Evolutionary conservation across 2,888 invertebrate genomes (phyloP).

Genomic region (Cheilosia vulpina): DNA sequence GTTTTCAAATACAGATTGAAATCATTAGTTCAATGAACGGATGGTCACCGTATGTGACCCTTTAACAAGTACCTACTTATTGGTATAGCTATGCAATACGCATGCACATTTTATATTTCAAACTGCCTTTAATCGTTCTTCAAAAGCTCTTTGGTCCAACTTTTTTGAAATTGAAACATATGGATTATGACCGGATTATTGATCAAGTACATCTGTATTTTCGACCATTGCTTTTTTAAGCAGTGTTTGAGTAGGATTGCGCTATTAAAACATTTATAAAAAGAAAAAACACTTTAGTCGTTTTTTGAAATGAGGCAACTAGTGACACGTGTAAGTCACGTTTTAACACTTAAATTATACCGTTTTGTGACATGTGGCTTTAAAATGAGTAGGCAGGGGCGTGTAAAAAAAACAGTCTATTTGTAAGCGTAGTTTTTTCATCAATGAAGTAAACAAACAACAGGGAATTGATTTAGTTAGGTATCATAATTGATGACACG

Average conservation of each 20-base stretch:
- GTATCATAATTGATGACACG: not conserved
- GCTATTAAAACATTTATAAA: not conserved
- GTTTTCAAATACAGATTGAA: too few species aligned
- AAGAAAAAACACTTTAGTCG: not conserved
- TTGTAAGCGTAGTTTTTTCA: not conserved
- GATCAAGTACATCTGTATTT: not conserved
- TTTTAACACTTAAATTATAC: not conserved
- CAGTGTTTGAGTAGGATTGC: not conserved
- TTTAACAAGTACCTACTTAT: too few species aligned
- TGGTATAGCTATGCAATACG: too few species aligned
- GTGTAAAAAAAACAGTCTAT: not conserved
- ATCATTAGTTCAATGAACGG: too few species aligned
- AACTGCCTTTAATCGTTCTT: too few species aligned
- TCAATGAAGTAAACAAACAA: slow-evolving; percentile 1
- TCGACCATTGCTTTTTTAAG: not conserved
- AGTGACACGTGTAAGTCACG: not conserved
- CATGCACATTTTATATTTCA: too few species aligned
- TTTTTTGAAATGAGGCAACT: not conserved
- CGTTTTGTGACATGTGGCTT: slow-evolving; percentile 1
- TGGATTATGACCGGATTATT: too few species aligned
- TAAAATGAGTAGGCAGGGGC: not conserved
- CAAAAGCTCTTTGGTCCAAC: too few species aligned
- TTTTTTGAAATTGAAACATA: too few species aligned
- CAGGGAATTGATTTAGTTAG: not conserved
- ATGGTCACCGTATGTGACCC: too few species aligned